Conservation (phyloP, 2,113 vertebrate genomes). For the Platycercus adscitus region DNA sequence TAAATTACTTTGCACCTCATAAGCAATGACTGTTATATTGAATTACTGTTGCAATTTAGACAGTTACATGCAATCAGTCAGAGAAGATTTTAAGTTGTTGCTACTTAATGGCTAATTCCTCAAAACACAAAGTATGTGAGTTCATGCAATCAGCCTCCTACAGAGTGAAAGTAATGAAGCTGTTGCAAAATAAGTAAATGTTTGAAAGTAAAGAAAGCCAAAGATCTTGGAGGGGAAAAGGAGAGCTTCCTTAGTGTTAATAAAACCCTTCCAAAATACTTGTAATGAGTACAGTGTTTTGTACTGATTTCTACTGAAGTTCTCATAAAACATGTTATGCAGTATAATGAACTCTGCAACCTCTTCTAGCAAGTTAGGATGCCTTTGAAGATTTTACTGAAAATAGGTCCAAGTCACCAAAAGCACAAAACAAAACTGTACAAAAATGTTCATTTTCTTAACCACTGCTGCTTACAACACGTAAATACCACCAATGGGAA, state of each 20-base stretch:
- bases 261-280: neutral
- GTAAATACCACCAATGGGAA: neutral
- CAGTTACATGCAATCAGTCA: constrained; percentile 41
- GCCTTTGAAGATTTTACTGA: neutral
- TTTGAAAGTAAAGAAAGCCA: neutral
- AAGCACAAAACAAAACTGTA: neutral
- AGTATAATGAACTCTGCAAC: neutral
- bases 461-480: neutral
- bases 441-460: too few relatives aligned
- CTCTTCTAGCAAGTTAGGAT: neutral
- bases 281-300: neutral
- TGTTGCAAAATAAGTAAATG: neutral
- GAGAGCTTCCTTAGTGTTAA: neutral
- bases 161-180: neutral
- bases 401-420: neutral
- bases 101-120: constrained; percentile 44
- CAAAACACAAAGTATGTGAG: constrained; percentile 25
- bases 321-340: neutral
- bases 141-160: constrained; percentile 16
- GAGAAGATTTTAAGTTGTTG: neutral
- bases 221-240: neutral
- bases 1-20: constrained; percentile 34
- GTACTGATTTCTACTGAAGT: neutral
- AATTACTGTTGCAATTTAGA: constrained; percentile 17
- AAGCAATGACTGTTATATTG: neutral